Conservation (phyloP, 2,797 vertebrate genomes). For the Sebastes iracundus region DNA sequence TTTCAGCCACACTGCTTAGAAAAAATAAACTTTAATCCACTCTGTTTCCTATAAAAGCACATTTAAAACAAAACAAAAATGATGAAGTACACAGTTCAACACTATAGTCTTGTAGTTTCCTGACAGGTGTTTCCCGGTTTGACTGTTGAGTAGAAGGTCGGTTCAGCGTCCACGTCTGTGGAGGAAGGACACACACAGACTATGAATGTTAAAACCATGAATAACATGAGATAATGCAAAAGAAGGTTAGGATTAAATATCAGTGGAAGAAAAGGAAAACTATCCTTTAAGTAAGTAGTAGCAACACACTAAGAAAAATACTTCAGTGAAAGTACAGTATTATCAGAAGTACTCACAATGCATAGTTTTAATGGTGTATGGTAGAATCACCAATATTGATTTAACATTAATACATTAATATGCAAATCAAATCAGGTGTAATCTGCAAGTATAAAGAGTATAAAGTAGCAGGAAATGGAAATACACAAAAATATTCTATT, state of each 20-base stretch:
- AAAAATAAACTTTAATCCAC: neutral
- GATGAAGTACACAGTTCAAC: neutral
- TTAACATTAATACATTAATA: neutral
- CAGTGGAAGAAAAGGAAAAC: neutral
- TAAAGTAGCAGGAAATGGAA: neutral
- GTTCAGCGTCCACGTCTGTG: neutral
- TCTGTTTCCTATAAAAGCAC: neutral
- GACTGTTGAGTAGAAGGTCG: constrained; percentile 25
- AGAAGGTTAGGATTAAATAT: neutral
- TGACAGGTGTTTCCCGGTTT: neutral
- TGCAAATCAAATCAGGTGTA: neutral
- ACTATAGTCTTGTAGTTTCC: neutral
- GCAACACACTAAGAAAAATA: no score
- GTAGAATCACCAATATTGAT: no score
- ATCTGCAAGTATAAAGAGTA: neutral
- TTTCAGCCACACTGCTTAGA: no score
- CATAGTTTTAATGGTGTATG: no score
- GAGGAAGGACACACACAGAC: neutral
- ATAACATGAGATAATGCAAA: neutral
- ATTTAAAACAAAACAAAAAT: neutral
- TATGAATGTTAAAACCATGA: neutral
- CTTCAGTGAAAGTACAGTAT: no score
- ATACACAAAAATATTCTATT: neutral
- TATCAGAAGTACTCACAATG: no score
- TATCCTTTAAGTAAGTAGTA: neutral